Base-by-base conservation (phyloP, 2,113 vertebrate genomes). In the Malaclemys terrapin region DNA sequence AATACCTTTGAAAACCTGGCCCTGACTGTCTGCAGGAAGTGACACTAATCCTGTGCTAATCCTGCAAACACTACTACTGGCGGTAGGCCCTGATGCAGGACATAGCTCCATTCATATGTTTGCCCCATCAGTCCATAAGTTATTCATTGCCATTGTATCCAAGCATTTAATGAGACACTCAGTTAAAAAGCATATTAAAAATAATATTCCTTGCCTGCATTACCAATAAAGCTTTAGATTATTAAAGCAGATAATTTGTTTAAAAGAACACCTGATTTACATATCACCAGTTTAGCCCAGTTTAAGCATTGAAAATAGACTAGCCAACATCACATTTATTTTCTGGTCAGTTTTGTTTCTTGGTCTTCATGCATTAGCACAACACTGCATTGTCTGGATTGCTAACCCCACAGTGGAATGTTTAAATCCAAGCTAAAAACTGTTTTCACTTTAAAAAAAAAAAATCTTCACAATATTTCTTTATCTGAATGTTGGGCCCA, bases 351-450 rank as follows among this genome's bases (percentile, higher is more conserved):
- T 27, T 53, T 75, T 31, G 3, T 31, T 57, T 42, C 59, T 25
- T 16, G 45, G 27, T 22, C 59, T 52, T 42, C 1, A 0, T 45
- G 47, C 80, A 27, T 85, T 25, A 42, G 80, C 35, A 4, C 50
- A 79, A 12, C 17, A 59, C 6, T 6, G 35, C 0, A 0, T 2
- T 29, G 7, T 0, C 69, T 4, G 27, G 0, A n/a, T 47, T 45
- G 22, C 22, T 52, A n/a, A 20, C 31, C 80, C 42, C 42, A 56
- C 16, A n/a, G 1, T 6, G n/a, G 49, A 90, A 31, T 1, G 0
- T 35, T 65, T 9, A 1, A 3, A 0, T 3, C 79, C 49, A 0
- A 42, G 0, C 49, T 69, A 42, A 16, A 78, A 50, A 1, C 22
- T 5, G 6, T 35, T 90, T 90, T 53, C 54, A 80, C 38, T 57